Base-by-base conservation (phyloP, 2,888 invertebrate genomes). In the Eueremaeus valkanovi region DNA sequence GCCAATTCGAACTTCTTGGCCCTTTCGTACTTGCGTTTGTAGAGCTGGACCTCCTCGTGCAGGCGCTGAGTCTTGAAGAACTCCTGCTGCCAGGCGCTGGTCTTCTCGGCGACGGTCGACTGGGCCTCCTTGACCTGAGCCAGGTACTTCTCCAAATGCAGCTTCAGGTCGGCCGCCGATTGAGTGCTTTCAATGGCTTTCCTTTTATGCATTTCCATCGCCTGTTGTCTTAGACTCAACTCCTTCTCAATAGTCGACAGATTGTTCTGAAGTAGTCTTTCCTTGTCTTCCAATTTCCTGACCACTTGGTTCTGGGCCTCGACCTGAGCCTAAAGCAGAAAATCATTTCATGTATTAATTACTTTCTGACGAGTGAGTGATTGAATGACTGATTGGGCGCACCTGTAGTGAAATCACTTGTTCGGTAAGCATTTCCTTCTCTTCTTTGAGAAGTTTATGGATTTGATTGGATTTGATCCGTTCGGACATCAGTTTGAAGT, bases 401-500 rank as follows among this genome's bases (percentile, higher is more conserved):
- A 75, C 75, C 75, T 92, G 91, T 21, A 93, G 86, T 0, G 92
- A 92, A 70, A 86, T 86, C 33, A 91, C 90, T 78, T 93, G 93
- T 82, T 96, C 95, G 80, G 92, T 92, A 18, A 97, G 84, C 79
- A 95, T 89, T 81, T 95, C 94, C 82, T 96, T 95, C 84, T 98
- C 97, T 82, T 98, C 98, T 8, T 94, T 86, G 40, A 96, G 88
- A 81, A 97, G 85, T 83, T 97, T 97, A 83, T 95, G 94, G 80
- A 96, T 88, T 81, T 97, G 96, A 84, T 96, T 96, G 5, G 95
- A 92, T 83, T 95, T 95, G 77, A 96, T 95, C 74, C 95, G 85
- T 84, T 98, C 98, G 0, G 95, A 94, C 96, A 99, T 97, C 6
- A 98, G 88, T 84, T 98, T 97, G 84, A 99, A 96, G 85, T 99